Evolutionary conservation across 2,113 vertebrate genomes (phyloP).

Genomic region (Sclerurus mexicanus): DNA sequence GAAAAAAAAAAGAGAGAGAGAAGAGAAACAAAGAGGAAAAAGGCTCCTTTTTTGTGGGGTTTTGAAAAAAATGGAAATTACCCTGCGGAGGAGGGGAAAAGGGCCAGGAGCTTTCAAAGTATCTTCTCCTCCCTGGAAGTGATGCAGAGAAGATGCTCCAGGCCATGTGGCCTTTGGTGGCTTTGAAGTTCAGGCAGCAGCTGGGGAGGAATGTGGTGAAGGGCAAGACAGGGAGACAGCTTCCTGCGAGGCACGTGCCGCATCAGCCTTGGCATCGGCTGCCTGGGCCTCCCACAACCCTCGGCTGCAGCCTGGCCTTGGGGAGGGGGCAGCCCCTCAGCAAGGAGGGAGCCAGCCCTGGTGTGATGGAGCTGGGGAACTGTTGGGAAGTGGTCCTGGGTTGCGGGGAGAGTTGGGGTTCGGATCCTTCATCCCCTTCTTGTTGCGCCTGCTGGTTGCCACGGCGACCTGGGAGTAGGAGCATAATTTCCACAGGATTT

Average conservation of each 20-base stretch:
- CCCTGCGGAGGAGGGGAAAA: conserved; percentile 11
- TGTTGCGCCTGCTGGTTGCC: neutral
- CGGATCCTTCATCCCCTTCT: neutral
- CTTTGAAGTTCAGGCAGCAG: conserved; percentile 34
- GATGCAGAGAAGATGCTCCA: conserved; percentile 2
- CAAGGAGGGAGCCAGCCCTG: neutral
- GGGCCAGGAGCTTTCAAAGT: neutral
- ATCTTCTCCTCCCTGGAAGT: neutral
- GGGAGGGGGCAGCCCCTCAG: neutral
- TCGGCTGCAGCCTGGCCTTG: neutral
- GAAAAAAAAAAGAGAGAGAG: neutral
- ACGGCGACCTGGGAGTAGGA: neutral
- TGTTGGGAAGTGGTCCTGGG: fast-evolving
- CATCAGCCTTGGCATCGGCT: fast-evolving
- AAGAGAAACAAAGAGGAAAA: neutral
- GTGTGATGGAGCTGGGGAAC: fast-evolving
- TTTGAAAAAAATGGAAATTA: conserved; percentile 65
- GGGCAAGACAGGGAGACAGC: neutral
- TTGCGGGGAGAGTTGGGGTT: neutral
- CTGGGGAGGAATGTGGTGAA: neutral
- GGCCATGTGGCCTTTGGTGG: conserved; percentile 15
- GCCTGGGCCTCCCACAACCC: neutral
- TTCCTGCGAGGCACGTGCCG: neutral
- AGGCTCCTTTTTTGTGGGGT: conserved; percentile 26
- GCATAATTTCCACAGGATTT: neutral